Evolutionary conservation across 2,888 invertebrate genomes (phyloP).

Genomic region (Micropterix aruncella): DNA sequence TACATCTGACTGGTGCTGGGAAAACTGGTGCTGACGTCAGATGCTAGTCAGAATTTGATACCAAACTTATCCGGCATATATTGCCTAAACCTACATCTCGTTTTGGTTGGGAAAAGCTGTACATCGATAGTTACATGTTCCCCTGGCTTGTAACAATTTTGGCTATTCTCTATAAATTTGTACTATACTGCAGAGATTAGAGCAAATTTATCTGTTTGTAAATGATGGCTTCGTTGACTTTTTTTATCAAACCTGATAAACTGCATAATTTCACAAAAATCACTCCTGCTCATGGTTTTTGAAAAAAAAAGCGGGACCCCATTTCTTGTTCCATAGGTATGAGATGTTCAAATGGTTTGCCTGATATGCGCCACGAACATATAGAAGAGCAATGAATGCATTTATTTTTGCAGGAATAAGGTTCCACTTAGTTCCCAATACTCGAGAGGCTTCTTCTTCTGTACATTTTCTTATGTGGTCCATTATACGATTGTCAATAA

Average conservation of each 20-base stretch:
- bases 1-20: too few species aligned
- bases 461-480: slow-evolving; percentile 12
- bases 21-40: slow-evolving; percentile 6
- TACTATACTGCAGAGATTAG: slow-evolving; percentile 7
- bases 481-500: slow-evolving; percentile 10
- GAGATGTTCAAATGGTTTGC: slow-evolving; percentile 11
- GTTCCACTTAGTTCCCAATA: slow-evolving; percentile 9
- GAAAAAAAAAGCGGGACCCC: slow-evolving; percentile 14
- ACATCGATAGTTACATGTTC: slow-evolving; percentile 6
- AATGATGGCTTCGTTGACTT: slow-evolving; percentile 11
- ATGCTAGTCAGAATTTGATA: slow-evolving; percentile 6
- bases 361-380: slow-evolving; percentile 14
- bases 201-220: slow-evolving; percentile 13
- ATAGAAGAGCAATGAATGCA: slow-evolving; percentile 9
- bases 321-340: slow-evolving; percentile 13
- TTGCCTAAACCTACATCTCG: slow-evolving; percentile 6
- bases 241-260: slow-evolving; percentile 13
- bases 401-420: slow-evolving; percentile 8
- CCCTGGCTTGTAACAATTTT: too few species aligned
- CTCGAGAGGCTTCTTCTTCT: slow-evolving; percentile 10
- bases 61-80: slow-evolving; percentile 5
- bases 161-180: slow-evolving; percentile 3
- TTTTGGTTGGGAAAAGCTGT: slow-evolving; percentile 5
- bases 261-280: slow-evolving; percentile 13
- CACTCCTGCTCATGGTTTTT: slow-evolving; percentile 12